Conservation (phyloP, 1,140 invertebrate genomes). For the Plodia interpunctella region DNA sequence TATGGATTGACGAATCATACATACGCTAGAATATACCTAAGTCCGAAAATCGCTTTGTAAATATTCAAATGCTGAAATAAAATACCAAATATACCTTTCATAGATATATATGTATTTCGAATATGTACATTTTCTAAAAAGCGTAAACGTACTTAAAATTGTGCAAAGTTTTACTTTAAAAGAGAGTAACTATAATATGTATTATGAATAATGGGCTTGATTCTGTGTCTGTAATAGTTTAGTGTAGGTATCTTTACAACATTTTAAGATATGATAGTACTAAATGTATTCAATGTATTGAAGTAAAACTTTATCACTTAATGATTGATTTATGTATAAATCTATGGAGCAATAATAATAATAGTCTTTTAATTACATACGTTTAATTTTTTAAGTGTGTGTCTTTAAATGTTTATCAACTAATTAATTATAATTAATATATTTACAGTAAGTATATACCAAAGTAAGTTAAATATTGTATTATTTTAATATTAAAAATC, state of each 20-base stretch:
- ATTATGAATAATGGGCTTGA: too few species aligned
- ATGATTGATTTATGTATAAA: slow-evolving; percentile 12
- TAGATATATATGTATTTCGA: not conserved
- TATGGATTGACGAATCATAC: slow-evolving; percentile 66
- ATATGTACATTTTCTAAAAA: slow-evolving; percentile 3
- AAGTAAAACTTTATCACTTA: slow-evolving; percentile 7
- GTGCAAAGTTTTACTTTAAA: too few species aligned
- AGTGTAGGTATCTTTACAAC: too few species aligned
- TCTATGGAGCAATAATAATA: slow-evolving; percentile 22
- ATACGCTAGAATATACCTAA: slow-evolving; percentile 76
- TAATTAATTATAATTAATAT: not conserved
- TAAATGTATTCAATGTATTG: not conserved
- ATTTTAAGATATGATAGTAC: too few species aligned
- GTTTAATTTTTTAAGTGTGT: not conserved
- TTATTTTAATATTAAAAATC: slow-evolving; percentile 34
- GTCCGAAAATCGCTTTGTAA: slow-evolving; percentile 66
- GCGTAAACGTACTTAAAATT: not conserved
- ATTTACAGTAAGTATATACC: slow-evolving; percentile 21
- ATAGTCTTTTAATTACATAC: not conserved
- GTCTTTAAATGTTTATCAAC: not conserved
- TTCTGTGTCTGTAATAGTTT: too few species aligned
- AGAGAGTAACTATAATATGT: too few species aligned
- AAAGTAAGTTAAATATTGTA: slow-evolving; percentile 35
- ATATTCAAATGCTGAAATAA: slow-evolving; percentile 42
- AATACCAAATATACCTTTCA: slow-evolving; percentile 58